These are phyloP conservation scores for Rhagophthalmus giganteus DNA, from an alignment of 2,888 invertebrate species.

Conservation along the genomic window DNA sequence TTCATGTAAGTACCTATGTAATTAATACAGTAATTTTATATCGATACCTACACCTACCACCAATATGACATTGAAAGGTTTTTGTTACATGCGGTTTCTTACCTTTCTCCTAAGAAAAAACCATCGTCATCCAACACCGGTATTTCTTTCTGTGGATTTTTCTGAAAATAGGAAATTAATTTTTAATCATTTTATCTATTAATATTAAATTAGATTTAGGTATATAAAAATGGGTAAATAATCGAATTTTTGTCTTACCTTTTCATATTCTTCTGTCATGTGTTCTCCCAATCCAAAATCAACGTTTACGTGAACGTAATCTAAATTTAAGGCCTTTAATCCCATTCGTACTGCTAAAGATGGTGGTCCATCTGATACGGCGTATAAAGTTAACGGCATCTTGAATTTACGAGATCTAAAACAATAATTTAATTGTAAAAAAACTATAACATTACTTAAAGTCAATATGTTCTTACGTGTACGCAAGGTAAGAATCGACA, in stretches of 20 bases:
- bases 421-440: too few species aligned
- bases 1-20: too few species aligned
- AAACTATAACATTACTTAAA: too few species aligned
- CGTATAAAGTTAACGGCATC: conserved; percentile 68
- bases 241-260: conserved; percentile 62
- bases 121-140: conserved; percentile 79
- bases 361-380: conserved; percentile 77
- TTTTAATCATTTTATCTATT: neutral
- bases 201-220: neutral
- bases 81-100: conserved; percentile 11
- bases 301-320: conserved; percentile 68
- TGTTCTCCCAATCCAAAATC: conserved; percentile 75
- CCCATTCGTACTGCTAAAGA: conserved; percentile 73
- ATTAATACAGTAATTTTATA: too few species aligned
- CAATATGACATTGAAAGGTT: conserved; percentile 2
- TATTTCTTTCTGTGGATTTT: conserved; percentile 79
- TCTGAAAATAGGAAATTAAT: conserved; percentile 54
- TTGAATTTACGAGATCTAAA: too few species aligned
- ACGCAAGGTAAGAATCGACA: too few species aligned
- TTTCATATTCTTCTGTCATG: conserved; percentile 69
- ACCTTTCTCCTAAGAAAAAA: conserved; percentile 76
- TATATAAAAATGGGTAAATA: too few species aligned
- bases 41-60: too few species aligned
- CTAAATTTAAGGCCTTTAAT: conserved; percentile 65
- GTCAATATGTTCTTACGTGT: too few species aligned